These are phyloP conservation scores for Todiramphus chloris DNA, from an alignment of 2,113 vertebrate species.

Conservation along the genomic window DNA sequence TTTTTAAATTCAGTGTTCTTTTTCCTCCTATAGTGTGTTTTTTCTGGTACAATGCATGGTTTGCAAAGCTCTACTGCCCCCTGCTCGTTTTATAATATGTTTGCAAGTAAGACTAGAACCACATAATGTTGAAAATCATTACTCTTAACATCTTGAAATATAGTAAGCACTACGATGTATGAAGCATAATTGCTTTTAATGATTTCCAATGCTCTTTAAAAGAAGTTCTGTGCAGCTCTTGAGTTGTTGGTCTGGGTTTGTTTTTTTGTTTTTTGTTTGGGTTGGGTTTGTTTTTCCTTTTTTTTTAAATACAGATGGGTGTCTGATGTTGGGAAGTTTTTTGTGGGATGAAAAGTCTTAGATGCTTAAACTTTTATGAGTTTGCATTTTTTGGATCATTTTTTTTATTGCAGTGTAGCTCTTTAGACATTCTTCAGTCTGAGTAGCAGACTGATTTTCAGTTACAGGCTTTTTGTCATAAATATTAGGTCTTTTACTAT, in stretches of 20 bases:
- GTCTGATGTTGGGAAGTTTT: not conserved
- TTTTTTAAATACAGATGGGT: not conserved
- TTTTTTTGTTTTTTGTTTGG: not conserved
- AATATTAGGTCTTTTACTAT: not conserved
- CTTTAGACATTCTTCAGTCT: not conserved
- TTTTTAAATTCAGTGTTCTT: not conserved
- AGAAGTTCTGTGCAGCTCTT: not conserved
- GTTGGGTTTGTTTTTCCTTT: no score
- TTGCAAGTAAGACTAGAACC: not conserved
- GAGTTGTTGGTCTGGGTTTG: not conserved
- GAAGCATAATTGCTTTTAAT: not conserved
- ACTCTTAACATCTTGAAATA: not conserved
- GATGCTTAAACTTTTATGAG: not conserved
- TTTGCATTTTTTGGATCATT: not conserved
- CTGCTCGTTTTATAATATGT: conserved; percentile 30
- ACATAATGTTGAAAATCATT: not conserved
- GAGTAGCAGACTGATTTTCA: not conserved
- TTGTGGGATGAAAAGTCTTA: not conserved
- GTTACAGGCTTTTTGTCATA: not conserved
- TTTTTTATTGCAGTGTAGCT: not conserved
- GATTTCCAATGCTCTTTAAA: not conserved
- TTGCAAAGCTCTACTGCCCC: conserved; percentile 63
- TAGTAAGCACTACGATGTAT: not conserved
- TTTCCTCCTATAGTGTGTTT: not conserved
- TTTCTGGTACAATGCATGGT: not conserved